Evolutionary conservation across 2,113 vertebrate species (phyloP).

Genomic region (Numida meleagris): DNA sequence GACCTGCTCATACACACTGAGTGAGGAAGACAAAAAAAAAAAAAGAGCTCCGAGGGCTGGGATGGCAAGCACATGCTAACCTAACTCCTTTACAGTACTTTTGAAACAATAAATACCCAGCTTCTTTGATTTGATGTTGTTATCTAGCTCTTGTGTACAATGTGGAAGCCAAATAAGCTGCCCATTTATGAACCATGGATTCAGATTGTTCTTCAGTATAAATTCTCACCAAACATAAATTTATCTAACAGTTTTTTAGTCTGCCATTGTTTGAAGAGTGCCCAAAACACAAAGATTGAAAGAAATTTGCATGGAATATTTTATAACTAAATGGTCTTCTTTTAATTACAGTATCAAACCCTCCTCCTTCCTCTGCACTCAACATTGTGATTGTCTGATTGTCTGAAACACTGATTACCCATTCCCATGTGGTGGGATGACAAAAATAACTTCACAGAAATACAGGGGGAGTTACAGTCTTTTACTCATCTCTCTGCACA

Average conservation of each 20-base stretch:
- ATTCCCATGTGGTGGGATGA: background rate
- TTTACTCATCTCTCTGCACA: background rate
- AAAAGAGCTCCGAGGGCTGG: background rate
- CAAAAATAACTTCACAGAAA: slow-evolving; percentile 3
- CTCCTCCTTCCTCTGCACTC: background rate
- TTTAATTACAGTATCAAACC: background rate
- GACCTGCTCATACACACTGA: background rate
- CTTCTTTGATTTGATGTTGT: background rate
- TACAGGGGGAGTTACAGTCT: background rate
- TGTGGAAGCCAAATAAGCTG: background rate
- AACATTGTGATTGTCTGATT: background rate
- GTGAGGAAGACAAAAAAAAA: background rate
- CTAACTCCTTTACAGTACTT: background rate
- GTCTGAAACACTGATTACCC: background rate
- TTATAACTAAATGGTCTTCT: background rate
- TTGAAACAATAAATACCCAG: background rate
- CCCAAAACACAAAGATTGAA: background rate
- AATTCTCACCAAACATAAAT: background rate
- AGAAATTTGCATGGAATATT: background rate
- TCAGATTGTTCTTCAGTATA: background rate
- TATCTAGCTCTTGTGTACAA: background rate
- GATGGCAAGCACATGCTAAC: background rate
- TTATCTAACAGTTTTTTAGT: background rate
- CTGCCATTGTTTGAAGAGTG: background rate
- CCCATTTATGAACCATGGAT: background rate